A percentile compares a stretch with the other conserved stretches of the same genome.
Evolutionary conservation across 92 coral and sea anemone genomes (phyloP).

Genomic region (Anthopleura xanthogrammica): DNA sequence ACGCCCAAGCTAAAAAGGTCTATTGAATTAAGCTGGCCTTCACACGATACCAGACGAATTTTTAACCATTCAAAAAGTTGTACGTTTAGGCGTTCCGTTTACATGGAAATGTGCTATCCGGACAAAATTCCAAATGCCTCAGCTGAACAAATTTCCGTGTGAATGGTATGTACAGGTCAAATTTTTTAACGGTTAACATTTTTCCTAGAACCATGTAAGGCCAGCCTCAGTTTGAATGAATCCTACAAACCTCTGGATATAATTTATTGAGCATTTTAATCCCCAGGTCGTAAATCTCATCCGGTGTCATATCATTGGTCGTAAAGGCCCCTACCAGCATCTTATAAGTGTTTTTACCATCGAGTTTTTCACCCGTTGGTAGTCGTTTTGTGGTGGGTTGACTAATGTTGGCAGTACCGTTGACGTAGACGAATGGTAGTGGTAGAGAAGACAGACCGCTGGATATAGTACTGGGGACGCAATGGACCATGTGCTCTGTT

Average conservation of each 20-base stretch:
- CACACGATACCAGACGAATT: too few relatives aligned
- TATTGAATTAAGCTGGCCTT: too few relatives aligned
- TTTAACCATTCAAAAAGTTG: too few relatives aligned
- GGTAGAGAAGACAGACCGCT: constrained; percentile 87
- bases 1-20: too few relatives aligned
- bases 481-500: constrained; percentile 65
- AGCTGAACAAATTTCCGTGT: too few relatives aligned
- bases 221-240: neutral
- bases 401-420: constrained; percentile 60
- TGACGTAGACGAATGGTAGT: constrained; percentile 65
- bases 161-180: too few relatives aligned
- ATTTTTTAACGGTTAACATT: too few relatives aligned
- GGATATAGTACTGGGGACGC: constrained; percentile 81
- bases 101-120: too few relatives aligned
- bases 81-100: too few relatives aligned
- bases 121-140: too few relatives aligned
- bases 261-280: constrained; percentile 53
- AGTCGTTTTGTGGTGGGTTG: constrained; percentile 71
- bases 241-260: constrained; percentile 66
- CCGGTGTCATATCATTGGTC: constrained; percentile 70
- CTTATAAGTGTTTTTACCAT: constrained; percentile 65
- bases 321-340: constrained; percentile 69
- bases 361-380: constrained; percentile 77
- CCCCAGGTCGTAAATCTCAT: constrained; percentile 70
- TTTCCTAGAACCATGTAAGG: too few relatives aligned